phyloP scores from a whole-genome alignment of 2,113 vertebrate species.

The Nymphicus hollandicus region DNA sequence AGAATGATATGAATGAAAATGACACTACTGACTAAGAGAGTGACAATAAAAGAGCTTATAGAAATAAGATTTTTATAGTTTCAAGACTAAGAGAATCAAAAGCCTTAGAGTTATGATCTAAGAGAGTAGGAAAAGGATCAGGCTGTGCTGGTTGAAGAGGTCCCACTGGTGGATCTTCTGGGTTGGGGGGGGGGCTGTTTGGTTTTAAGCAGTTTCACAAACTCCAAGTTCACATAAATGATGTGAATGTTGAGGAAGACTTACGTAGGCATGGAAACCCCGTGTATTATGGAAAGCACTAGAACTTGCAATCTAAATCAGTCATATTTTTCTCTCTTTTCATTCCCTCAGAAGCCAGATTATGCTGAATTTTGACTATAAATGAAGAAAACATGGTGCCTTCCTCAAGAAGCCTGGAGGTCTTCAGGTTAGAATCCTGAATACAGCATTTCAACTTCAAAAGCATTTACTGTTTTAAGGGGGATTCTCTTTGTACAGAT shows the following conservation, averaged over 20 bases:
- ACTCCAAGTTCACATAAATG: constrained; percentile 41
- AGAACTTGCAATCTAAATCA: background rate
- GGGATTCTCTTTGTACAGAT: background rate
- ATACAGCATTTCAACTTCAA: background rate
- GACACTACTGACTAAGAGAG: constrained; percentile 68
- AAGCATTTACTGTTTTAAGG: background rate
- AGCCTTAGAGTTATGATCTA: constrained; percentile 52
- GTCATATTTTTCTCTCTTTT: background rate
- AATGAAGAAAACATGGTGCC: background rate
- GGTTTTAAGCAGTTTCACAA: constrained; percentile 27
- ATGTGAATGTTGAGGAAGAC: constrained; percentile 57
- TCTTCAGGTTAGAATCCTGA: background rate
- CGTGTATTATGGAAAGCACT: background rate
- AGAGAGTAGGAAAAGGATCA: background rate
- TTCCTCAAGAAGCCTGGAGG: background rate
- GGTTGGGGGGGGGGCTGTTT: background rate
- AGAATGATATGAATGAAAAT: constrained; percentile 77
- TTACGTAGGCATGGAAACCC: constrained; percentile 32
- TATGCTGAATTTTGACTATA: background rate
- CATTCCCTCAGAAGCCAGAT: background rate
- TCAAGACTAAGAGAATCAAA: constrained; percentile 65
- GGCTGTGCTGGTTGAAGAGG: constrained; percentile 8
- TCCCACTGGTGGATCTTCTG: constrained; percentile 6
- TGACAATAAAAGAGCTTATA: constrained; percentile 75
- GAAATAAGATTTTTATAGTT: constrained; percentile 74